Base-by-base conservation (phyloP, 1,140 invertebrate genomes). In the Ectropis grisescens region DNA sequence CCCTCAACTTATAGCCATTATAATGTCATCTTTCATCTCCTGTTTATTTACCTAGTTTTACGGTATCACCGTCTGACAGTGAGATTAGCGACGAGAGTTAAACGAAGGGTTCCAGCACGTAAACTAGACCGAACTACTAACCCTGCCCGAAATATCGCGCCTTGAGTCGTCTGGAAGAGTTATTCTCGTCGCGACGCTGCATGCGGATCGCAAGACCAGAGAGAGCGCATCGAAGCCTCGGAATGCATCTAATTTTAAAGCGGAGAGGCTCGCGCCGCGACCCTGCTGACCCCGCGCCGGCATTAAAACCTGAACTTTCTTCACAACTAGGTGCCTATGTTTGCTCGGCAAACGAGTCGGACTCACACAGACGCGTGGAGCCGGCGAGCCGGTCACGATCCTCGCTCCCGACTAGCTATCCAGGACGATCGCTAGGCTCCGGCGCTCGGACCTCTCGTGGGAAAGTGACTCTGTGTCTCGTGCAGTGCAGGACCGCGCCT, bases 241-340 rank as follows among this genome's bases (percentile, higher is more conserved):
- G 75, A 67, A 80, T 80, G 75, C 70, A 78, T 80, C 72, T 80
- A 80, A 78, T 78, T 78, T 80, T 80, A 78, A 72, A 56, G 68
- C 65, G 68, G 72, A 68, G 72, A 75, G 67, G 66, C 75, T 80
- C 64, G 68, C 71, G 69, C 78, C 64, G 68, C 71, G 69, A 76
- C 75, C 71, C 49, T 51, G 49, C 60, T 80, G 75, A 80, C 75
- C 75, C 68, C 68, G 64, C 68, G 58, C 58, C 49, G 65, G 51
- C 65, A 65, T 67, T 74, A 72, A 72, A 80, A 80, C 75, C 69
- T 76, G 75, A 80, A 80, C 71, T 80, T 75, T 80, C 71, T 76
- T 72, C 70, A 72, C 67, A 80, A 76, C 68, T 72, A 75, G 66
- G 70, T 59, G 70, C 64, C 52, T 66, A 69, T 75, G 68, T 74